phyloP scores from a whole-genome alignment of 2,113 vertebrate species.

The Benitochromis conjunctus region DNA sequence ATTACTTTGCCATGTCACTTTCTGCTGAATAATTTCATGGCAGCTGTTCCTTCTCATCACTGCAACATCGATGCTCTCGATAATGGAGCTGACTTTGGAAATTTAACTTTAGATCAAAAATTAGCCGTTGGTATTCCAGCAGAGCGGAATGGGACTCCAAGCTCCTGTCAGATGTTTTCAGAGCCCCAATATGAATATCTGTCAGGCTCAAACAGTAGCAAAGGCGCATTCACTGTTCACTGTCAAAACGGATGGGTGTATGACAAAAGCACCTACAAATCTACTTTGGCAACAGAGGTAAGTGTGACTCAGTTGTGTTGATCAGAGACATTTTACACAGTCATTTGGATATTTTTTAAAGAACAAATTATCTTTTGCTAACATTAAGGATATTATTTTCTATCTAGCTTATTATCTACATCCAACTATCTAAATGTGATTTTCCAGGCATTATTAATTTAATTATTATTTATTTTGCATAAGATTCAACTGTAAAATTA shows the following conservation, averaged over 20 bases:
- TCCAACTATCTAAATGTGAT: background rate
- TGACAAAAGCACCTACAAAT: slow-evolving; percentile 79
- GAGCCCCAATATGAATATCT: slow-evolving; percentile 73
- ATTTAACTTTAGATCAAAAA: slow-evolving; percentile 74
- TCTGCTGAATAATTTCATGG: slow-evolving; percentile 86
- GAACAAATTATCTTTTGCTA: background rate
- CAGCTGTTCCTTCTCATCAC: slow-evolving; percentile 80
- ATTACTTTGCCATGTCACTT: slow-evolving; percentile 84
- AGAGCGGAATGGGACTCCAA: slow-evolving; percentile 70
- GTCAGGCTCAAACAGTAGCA: slow-evolving; percentile 62
- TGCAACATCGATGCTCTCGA: slow-evolving; percentile 74
- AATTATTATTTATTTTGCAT: background rate
- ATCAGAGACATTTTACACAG: background rate
- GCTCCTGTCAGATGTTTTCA: slow-evolving; percentile 80
- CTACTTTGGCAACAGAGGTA: slow-evolving; percentile 87
- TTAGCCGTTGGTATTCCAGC: slow-evolving; percentile 73
- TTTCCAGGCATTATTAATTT: background rate
- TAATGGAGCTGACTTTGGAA: slow-evolving; percentile 53
- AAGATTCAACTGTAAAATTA: background rate
- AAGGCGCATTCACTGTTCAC: slow-evolving; percentile 35
- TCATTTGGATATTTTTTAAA: background rate
- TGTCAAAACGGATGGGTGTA: slow-evolving; percentile 88
- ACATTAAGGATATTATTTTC: background rate
- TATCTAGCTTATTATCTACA: background rate
- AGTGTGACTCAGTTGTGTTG: background rate